A percentile compares a stretch with the other conserved stretches of the same genome.
These are phyloP conservation scores for Cassiopea xamachana DNA, from an alignment of 30 jellyfish, hydroid and myxozoan genomes.

Conservation along the genomic window DNA sequence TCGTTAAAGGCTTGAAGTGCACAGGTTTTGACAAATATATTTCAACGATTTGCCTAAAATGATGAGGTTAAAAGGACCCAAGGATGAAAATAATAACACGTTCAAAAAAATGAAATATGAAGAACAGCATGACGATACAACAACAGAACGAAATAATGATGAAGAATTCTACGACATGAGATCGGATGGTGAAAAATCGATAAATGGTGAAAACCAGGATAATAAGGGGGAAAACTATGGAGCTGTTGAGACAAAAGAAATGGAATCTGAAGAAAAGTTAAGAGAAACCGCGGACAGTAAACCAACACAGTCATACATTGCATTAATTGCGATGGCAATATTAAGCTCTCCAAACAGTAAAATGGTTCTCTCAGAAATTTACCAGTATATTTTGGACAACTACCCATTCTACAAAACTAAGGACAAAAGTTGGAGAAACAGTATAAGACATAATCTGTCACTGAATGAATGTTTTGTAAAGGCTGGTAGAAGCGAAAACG, in stretches of 20 bases:
- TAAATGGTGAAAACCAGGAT: background rate
- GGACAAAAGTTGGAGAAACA: slow-evolving; percentile 94
- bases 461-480: slow-evolving; percentile 88
- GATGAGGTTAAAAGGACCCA: background rate
- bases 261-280: background rate
- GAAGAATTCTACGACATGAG: slow-evolving; percentile 1
- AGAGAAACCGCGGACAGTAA: slow-evolving; percentile 18
- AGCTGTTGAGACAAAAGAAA: background rate
- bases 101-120: background rate
- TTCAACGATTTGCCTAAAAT: background rate
- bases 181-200: slow-evolving; percentile 29
- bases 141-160: background rate
- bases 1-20: background rate
- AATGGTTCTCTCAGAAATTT: slow-evolving; percentile 85
- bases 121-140: background rate
- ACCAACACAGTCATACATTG: slow-evolving; percentile 92
- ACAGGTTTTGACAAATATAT: background rate
- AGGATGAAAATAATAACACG: slow-evolving; percentile 11
- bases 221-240: background rate
- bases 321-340: slow-evolving; percentile 88
- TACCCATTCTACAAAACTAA: slow-evolving; percentile 86
- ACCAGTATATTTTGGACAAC: slow-evolving; percentile 76
- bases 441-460: slow-evolving; percentile 88
- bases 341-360: slow-evolving; percentile 67
- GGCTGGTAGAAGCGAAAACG: slow-evolving; percentile 92